Percentiles rank a stretch among this genome's conserved stretches.
Evolutionary conservation across 1,140 invertebrate genomes (phyloP).

Genomic region (Aleiodes sp.): DNA sequence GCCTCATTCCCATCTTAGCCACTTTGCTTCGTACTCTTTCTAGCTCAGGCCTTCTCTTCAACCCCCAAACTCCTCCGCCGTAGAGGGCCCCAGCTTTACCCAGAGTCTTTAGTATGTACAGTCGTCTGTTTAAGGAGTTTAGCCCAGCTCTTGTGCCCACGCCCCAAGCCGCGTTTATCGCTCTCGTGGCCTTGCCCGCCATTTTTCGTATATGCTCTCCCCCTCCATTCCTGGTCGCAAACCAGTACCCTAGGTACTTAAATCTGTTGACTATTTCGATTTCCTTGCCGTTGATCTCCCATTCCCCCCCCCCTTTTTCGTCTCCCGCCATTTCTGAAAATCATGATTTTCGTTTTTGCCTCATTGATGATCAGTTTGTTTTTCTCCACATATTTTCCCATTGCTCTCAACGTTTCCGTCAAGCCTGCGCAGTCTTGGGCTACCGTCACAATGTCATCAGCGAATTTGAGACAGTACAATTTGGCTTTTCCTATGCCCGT

Average conservation of each 20-base stretch:
- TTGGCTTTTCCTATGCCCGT: constrained; percentile 5
- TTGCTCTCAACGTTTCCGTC: neutral
- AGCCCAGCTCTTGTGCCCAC: neutral
- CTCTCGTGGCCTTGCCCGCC: constrained; percentile 20
- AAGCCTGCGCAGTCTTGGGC: neutral
- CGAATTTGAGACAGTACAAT: constrained; percentile 14
- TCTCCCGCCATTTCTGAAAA: neutral
- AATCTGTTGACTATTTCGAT: constrained; percentile 1
- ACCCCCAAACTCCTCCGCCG: constrained; percentile 27
- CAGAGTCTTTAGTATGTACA: constrained; percentile 17
- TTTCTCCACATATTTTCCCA: neutral
- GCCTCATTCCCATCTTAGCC: neutral
- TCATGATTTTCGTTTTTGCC: neutral
- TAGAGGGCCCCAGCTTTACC: constrained; percentile 25
- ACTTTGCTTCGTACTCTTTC: neutral
- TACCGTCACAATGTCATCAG: constrained; percentile 21
- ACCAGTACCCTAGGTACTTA: constrained; percentile 19
- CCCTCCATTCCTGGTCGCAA: neutral
- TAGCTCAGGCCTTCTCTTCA: neutral
- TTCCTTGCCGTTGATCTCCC: neutral
- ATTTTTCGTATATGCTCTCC: neutral
- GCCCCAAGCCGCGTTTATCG: constrained; percentile 28
- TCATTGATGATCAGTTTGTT: neutral
- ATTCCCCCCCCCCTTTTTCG: neutral
- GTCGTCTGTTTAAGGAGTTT: neutral